Base-by-base conservation (phyloP, 2,888 invertebrate species). In the Litoditis marina region DNA sequence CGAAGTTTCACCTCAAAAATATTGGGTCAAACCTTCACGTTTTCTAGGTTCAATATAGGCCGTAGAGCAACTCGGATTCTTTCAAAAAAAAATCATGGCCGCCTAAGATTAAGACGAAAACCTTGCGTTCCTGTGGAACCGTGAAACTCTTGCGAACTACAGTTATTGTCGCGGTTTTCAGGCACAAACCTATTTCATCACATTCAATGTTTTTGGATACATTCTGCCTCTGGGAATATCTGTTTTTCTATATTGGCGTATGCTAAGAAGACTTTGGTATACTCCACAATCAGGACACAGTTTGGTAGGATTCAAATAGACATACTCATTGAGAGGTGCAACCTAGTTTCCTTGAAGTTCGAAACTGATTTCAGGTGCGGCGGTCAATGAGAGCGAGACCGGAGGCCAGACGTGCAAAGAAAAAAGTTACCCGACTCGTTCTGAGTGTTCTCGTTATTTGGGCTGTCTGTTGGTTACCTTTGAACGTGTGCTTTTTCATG, bases 381-480 rank as follows among this genome's bases (percentile, higher is more conserved):
- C 57, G 65, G 3, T 78, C 77, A 3, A 58, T 79, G 7, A 65
- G 78, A 19, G 56, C 60, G n/a, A 60, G 79, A 7, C 78, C 79
- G 1, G 80, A 80, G 51, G 74, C 78, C 6, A 70, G 77, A 1
- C 60, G 73, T 34, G 79, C 79, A 0, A 80, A 80, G 61, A 60
- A 71, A 52, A 80, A 80, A 56, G 75, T 71, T 11, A 94, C 94
- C 6, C 87, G 92, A 70, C 90, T 94, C 89, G 92, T 94, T 25
- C 89, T 92, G 8, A 74, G 73, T 39, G 82, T 82, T 2, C 77
- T 79, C n/a, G 68, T 91, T 56, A 92, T 92, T 52, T 94, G 94
- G 84, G 92, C 93, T 25, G 87, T 92, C 46, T 92, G 93, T 85
- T 94, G 94, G 94, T 89, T 91, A 79, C 94, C 94, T 30, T 91